phyloP scores from a whole-genome alignment of 2,113 vertebrate species.

The Gymnarchus niloticus region DNA sequence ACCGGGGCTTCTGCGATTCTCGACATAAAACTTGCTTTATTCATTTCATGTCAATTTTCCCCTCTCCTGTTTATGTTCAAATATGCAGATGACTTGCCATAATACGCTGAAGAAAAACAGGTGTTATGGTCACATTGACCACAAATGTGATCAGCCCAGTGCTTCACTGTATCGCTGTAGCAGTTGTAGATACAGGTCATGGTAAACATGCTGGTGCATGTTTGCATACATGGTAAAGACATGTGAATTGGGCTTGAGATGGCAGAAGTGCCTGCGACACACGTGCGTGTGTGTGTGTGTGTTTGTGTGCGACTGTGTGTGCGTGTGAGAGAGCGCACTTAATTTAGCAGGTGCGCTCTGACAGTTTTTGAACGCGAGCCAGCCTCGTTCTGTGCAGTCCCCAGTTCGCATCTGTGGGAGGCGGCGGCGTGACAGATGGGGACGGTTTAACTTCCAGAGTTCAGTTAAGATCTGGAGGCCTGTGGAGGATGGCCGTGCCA shows the following conservation, averaged over 20 bases:
- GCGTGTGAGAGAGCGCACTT: slow-evolving; percentile 47
- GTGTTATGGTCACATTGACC: no score
- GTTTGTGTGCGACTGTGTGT: slow-evolving; percentile 35
- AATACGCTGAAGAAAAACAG: background rate
- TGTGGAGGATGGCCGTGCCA: slow-evolving; percentile 56
- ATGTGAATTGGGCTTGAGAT: background rate
- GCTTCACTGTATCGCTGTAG: no score
- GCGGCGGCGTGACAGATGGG: slow-evolving; percentile 66
- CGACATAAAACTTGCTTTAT: background rate
- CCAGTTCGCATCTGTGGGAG: slow-evolving; percentile 60
- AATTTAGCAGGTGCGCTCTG: slow-evolving; percentile 74
- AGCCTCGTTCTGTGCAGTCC: slow-evolving; percentile 52
- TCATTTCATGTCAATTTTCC: background rate
- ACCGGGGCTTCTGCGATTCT: background rate
- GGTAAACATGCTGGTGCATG: background rate
- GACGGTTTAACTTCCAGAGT: slow-evolving; percentile 75
- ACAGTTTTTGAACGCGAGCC: slow-evolving; percentile 69
- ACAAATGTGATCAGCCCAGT: no score
- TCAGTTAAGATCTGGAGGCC: slow-evolving; percentile 70
- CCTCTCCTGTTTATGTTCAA: background rate
- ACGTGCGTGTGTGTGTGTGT: slow-evolving; percentile 41
- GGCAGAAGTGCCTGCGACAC: slow-evolving; percentile 30
- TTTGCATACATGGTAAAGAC: slow-evolving; percentile 7
- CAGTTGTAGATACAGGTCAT: no score
- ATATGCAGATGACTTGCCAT: no score